Base-by-base conservation (phyloP, 2,797 vertebrate genomes). In the Heliangelus exortis region DNA sequence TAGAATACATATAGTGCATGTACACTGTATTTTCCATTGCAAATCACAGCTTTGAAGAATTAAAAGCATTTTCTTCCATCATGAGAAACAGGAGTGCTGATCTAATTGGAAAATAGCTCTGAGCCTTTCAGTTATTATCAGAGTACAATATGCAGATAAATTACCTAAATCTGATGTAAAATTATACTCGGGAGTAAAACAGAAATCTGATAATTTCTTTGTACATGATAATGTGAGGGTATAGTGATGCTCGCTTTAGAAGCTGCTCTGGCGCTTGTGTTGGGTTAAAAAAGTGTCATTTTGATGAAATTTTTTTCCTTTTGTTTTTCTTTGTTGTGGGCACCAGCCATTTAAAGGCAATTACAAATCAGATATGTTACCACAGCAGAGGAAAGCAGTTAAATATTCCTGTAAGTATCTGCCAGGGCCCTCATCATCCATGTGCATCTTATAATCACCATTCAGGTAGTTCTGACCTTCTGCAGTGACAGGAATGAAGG, bases 391-490 rank as follows among this genome's bases (percentile, higher is more conserved):
- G 31, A 31, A 50, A 28, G 20, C 45, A 57, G 17, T 33, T 78
- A 28, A 47, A 50, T 23, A 13, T 19, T 75, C 58, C n/a, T 8
- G n/a, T 11, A 22, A 25, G 2, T 43, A 11, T 15, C 14, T 22
- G 18, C 20, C 6, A 11, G 61, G 34, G 45, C 6, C 15, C 4
- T 57, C 11, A 3, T 21, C 8, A 12, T 62, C 28, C 11, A 9
- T 15, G 4, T 21, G 15, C 2, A 0, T 39, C 2, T 62, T 41
- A 15, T 1, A 12, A 14, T 25, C 39, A 15, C 22, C 6, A 6
- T 57, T 45, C 33, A 19, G 28, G n/a, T 12, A 20, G 59, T 31
- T 55, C 15, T 62, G 8, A 10, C 58, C 12, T 48, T 39, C 63
- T 82, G 58, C 29, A 6, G 2, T 18, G 54, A 18, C 7, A 25